A percentile compares a stretch with the other conserved stretches of the same genome.
Conservation (phyloP, 1,140 invertebrate genomes). For the Pollicipes pollicipes region DNA sequence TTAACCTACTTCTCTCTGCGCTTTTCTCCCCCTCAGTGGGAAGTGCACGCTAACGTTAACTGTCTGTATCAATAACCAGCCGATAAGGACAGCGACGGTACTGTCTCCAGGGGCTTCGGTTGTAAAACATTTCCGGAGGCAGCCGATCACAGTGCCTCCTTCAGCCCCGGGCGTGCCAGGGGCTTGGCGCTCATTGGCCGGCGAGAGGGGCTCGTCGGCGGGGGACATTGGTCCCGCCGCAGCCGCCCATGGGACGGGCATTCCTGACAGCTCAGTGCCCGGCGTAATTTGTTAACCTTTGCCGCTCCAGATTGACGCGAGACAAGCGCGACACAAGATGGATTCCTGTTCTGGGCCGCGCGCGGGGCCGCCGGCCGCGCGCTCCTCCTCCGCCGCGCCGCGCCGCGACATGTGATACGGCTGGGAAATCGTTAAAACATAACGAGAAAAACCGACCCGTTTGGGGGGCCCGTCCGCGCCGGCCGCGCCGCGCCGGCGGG, state of each 20-base stretch:
- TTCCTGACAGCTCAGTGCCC: neutral
- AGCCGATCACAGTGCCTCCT: too few species aligned
- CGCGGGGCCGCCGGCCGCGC: too few species aligned
- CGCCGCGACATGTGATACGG: neutral
- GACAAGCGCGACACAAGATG: neutral
- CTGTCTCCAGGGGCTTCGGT: neutral
- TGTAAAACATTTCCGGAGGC: neutral
- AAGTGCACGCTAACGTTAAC: too few species aligned
- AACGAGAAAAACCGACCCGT: neutral
- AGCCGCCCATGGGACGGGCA: neutral
- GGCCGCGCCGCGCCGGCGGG: too few species aligned
- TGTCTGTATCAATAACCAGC: neutral
- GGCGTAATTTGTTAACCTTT: neutral
- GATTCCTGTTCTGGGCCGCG: neutral
- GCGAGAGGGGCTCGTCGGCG: too few species aligned
- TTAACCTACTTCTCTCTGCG: neutral
- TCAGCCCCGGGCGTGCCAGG: too few species aligned
- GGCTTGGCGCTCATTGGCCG: too few species aligned
- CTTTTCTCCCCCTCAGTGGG: neutral
- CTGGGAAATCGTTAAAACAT: constrained; percentile 2
- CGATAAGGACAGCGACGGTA: neutral
- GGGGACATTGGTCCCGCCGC: neutral
- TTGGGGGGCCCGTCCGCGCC: too few species aligned
- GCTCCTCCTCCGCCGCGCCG: too few species aligned
- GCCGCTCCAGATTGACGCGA: neutral